Conservation (phyloP, 2,888 invertebrate species). For the Villa cingulata region DNA sequence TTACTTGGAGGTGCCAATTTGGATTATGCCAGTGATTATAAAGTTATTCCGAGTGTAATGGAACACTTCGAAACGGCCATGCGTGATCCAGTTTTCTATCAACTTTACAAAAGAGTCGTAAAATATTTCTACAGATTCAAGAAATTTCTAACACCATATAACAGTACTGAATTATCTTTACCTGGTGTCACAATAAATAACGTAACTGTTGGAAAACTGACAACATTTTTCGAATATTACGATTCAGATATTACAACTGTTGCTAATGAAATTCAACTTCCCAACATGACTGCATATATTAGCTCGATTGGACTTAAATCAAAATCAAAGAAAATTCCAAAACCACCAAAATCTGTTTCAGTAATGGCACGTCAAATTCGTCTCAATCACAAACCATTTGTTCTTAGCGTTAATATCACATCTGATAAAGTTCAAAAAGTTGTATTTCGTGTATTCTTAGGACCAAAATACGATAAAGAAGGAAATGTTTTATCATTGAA, state of each 20-base stretch:
- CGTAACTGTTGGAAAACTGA: constrained; percentile 49
- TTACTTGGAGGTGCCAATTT: constrained; percentile 21
- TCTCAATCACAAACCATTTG: constrained; percentile 56
- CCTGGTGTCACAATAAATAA: constrained; percentile 48
- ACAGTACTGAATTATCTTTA: constrained; percentile 43
- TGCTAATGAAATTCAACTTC: background rate
- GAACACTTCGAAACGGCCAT: constrained; percentile 52
- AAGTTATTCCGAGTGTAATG: constrained; percentile 44
- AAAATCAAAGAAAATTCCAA: background rate
- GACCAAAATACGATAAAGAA: constrained; percentile 50
- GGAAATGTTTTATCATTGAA: constrained; percentile 40
- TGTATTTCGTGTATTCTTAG: constrained; percentile 50
- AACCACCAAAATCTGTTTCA: background rate
- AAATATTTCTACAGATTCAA: constrained; percentile 3
- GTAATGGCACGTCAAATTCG: constrained; percentile 28
- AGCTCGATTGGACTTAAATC: background rate
- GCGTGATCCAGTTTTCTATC: constrained; percentile 60
- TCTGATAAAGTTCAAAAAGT: constrained; percentile 46
- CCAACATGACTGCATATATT: background rate
- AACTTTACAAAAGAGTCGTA: constrained; percentile 46
- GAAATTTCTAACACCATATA: constrained; percentile 39
- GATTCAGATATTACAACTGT: constrained; percentile 42
- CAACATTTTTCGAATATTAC: constrained; percentile 54
- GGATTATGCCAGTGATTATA: constrained; percentile 13
- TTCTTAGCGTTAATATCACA: constrained; percentile 43